Base-by-base conservation (phyloP, 2,888 invertebrate species). In the Heterodera filipjevi region DNA sequence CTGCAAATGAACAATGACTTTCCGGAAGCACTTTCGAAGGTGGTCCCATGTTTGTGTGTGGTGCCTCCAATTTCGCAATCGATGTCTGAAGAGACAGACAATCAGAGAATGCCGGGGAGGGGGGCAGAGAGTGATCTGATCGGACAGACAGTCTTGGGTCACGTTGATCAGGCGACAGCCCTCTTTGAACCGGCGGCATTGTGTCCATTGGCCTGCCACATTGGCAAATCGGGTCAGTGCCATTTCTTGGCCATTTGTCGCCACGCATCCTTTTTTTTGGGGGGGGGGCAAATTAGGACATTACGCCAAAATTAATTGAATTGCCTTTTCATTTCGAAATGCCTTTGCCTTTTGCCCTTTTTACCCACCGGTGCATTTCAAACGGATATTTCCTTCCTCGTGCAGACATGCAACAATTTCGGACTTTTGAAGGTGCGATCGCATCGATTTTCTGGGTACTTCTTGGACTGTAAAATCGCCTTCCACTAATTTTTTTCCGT, bases 121-220 rank as follows among this genome's bases (percentile, higher is more conserved):
- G 70, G 35, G 27, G 32, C 16, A 27, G 22, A 6, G 39, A 39
- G 39, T 39, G 39, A n/a, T 27, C 10, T n/a, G 14, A 35, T 32
- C 22, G 8, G 12, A 27, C 53, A 30, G 66, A 85, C 85, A 84
- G 44, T 84, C 83, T 39, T 76, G 35, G 39, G 85, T 82, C 44
- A 84, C 85, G 53, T 84, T 84, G 68, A 84, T 81, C 30, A 84
- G 70, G n/a, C 84, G 75, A 68, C 84, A 84, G 16, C 85, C 85
- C 44, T 84, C 84, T 35, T 68, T 71, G 66, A 78, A 78, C 39
- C 80, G 71, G 2, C 84, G 78, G 75, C 84, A 84, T 71, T 84
- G 84, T 16, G 79, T 81, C 81, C 83, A 84, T 33, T 85, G 85
- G 44, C 80, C 81, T 30, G 76, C 77, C 33, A 84, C 80, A 30